Evolutionary conservation across 2,888 invertebrate species (phyloP), one percentile per base, ranked within the genome.

Genomic region (Eudemis profundana): DNA sequence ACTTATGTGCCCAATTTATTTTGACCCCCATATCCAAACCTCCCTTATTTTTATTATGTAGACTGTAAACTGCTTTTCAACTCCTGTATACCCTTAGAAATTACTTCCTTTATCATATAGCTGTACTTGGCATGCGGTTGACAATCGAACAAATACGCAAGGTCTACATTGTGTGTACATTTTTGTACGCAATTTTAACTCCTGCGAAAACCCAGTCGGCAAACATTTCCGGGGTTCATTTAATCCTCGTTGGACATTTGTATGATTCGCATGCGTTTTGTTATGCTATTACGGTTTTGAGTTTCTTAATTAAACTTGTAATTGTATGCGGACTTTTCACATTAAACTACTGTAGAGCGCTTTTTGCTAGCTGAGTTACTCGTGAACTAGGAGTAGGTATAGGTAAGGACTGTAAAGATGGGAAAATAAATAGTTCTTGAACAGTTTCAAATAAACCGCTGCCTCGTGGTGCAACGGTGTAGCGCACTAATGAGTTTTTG

Each of bases 401-500:
- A 33, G 50, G 17, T 4, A 33, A 53, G 14, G n/a, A n/a, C n/a
- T n/a, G n/a, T n/a, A n/a, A 53, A 53, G 38, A 53, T 23, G 23
- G 14, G 38, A 53, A 51, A 51, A 38, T 59, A 46, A 46, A 62
- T 42, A 53, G 36, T 46, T 51, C 3, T 36, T 27, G 17, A 53
- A 49, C 47, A 40, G 47, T 49, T 56, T 49, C 12, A 61, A 61
- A 50, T 61, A 15, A 61, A 49, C 50, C 29, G 50, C 49, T 54
- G 40, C 47, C 38, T 21, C 15, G 21, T 42, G 19, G 19, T 50
- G 42, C 47, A 29, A 56, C 29, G 15, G 42, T 50, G 56, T 40
- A 56, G 62, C 49, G 53, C 46, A 29, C 62, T 63, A 63, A 63
- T 63, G 62, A 63, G 56, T 56, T 63, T 56, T 56, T 42, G 49